Evolutionary conservation across 1,140 invertebrate species (phyloP).

Genomic region (Tigriopus japonicus): DNA sequence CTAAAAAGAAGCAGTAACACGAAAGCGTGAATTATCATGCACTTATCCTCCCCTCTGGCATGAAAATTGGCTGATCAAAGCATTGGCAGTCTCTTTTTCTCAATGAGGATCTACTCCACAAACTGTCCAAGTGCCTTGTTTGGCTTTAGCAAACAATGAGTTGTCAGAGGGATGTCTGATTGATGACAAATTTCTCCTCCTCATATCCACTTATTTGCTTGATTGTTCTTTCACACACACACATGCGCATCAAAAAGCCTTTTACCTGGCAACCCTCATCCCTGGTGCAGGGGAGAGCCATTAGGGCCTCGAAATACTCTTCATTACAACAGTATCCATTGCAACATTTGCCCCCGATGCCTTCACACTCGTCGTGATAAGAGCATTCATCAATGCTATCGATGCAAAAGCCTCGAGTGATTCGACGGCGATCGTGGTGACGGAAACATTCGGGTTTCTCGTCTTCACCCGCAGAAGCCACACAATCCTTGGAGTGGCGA

Average conservation of each 20-base stretch:
- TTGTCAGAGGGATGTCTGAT: background rate
- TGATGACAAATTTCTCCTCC: background rate
- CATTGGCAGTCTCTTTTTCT: background rate
- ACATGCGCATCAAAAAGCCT: background rate
- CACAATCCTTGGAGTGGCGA: conserved; percentile 3
- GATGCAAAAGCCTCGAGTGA: conserved; percentile 1
- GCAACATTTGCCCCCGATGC: conserved; percentile 1
- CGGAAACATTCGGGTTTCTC: conserved; percentile 1
- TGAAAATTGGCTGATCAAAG: background rate
- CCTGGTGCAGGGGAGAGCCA: background rate
- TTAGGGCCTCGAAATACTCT: background rate
- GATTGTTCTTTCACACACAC: background rate
- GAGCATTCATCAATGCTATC: background rate
- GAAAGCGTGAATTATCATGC: background rate
- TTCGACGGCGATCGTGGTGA: background rate
- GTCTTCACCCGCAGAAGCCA: background rate
- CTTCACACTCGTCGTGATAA: background rate
- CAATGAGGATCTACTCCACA: background rate
- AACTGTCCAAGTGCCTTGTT: background rate
- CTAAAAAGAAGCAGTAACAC: background rate
- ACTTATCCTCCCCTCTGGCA: background rate
- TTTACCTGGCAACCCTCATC: conserved; percentile 6
- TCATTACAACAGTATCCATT: conserved; percentile 10
- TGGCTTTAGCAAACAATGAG: background rate
- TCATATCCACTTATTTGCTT: background rate